Percentiles rank a stretch among this genome's conserved stretches.
These are phyloP conservation scores for Picathartes gymnocephalus DNA, from an alignment of 2,113 vertebrate species.

Conservation along the genomic window DNA sequence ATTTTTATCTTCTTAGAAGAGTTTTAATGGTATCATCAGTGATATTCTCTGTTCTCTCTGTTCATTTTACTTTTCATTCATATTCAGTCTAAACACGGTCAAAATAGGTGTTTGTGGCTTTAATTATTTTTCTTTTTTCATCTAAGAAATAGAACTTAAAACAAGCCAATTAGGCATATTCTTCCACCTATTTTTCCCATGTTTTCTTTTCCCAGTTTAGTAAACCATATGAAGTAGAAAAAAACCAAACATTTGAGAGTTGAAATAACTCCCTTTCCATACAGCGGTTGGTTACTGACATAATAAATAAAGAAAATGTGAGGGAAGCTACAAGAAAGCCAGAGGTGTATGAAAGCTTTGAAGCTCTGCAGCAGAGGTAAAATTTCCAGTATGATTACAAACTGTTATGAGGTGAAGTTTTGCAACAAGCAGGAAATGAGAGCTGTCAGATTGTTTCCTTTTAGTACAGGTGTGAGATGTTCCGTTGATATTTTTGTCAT, in stretches of 20 bases:
- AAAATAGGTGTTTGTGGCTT: neutral
- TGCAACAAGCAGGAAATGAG: neutral
- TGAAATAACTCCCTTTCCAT: neutral
- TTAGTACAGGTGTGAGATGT: neutral
- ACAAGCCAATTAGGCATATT: neutral
- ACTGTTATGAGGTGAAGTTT: neutral
- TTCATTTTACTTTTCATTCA: neutral
- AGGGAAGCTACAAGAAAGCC: conserved; percentile 77
- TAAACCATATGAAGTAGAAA: neutral
- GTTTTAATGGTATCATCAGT: neutral
- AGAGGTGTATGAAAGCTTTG: conserved; percentile 72
- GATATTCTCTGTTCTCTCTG: neutral
- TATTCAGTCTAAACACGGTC: neutral
- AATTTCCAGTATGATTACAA: neutral
- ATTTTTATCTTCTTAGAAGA: neutral
- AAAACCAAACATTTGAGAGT: neutral
- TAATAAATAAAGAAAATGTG: conserved; percentile 67
- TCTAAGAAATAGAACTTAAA: neutral
- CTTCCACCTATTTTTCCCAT: neutral
- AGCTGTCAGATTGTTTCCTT: neutral
- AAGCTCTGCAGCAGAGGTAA: conserved; percentile 80
- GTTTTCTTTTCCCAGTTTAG: neutral
- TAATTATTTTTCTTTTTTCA: neutral
- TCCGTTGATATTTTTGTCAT: neutral
- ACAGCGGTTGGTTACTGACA: conserved; percentile 77